phyloP scores from a whole-genome alignment of 2,113 vertebrate species.

The Hippoglossus stenolepis region DNA sequence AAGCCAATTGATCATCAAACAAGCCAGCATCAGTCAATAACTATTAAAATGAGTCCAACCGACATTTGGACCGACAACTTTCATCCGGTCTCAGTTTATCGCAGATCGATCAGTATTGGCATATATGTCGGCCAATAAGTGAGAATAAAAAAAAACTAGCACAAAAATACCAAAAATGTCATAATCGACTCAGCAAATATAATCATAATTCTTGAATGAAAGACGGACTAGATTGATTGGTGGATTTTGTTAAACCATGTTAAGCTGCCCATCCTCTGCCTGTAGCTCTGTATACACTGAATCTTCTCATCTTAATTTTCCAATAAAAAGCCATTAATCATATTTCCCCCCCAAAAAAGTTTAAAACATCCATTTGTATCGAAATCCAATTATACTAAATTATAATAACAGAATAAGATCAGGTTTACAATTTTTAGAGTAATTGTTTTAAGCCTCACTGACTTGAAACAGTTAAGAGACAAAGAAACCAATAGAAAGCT shows the following conservation, averaged over 20 bases:
- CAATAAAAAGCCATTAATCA: not conserved
- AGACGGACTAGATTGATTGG: not conserved
- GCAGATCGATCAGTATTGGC: not conserved
- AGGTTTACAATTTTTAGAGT: not conserved
- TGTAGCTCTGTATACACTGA: not conserved
- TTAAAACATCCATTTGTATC: not conserved
- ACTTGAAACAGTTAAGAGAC: too few species aligned
- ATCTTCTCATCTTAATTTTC: not conserved
- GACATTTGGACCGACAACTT: not conserved
- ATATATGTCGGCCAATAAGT: not conserved
- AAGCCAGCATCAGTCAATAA: not conserved
- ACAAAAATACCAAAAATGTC: not conserved
- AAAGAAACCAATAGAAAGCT: too few species aligned
- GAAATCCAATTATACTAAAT: not conserved
- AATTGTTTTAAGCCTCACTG: not conserved
- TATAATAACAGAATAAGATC: not conserved
- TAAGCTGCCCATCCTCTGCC: not conserved
- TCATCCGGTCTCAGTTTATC: not conserved
- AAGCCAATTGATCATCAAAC: slow-evolving; percentile 38
- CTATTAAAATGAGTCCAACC: not conserved
- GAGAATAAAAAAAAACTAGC: not conserved
- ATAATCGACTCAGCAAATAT: not conserved
- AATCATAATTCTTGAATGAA: not conserved
- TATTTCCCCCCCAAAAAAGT: slow-evolving; percentile 7
- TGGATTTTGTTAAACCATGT: not conserved